Conservation (phyloP, 2,888 invertebrate species). For the Mesochorus sp. region DNA sequence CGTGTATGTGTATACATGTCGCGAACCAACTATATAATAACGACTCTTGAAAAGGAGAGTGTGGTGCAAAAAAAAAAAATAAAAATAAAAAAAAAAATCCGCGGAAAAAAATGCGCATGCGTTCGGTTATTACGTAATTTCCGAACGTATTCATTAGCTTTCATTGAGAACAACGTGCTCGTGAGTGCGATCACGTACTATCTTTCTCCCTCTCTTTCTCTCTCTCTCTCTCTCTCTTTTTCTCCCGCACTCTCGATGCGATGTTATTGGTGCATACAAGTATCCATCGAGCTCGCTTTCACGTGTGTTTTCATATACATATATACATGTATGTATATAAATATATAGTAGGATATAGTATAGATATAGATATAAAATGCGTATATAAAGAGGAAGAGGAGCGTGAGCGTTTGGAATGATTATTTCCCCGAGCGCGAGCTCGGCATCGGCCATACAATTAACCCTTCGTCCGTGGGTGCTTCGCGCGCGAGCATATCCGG, state of each 20-base stretch:
- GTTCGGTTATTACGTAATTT: conserved; percentile 56
- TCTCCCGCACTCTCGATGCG: not conserved
- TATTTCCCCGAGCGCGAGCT: conserved; percentile 37
- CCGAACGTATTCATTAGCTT: conserved; percentile 58
- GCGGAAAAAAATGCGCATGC: not conserved
- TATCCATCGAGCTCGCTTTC: no score
- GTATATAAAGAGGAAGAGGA: not conserved
- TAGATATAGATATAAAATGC: not conserved
- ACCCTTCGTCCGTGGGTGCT: conserved; percentile 48
- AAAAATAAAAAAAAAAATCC: not conserved
- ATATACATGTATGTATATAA: not conserved
- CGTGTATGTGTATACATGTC: conserved; percentile 8
- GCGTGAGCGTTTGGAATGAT: conserved; percentile 51
- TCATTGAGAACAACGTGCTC: conserved; percentile 52
- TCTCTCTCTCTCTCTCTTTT: not conserved
- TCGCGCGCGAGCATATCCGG: conserved; percentile 38
- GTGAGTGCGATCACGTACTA: conserved; percentile 44
- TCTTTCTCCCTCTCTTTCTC: not conserved
- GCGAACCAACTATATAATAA: not conserved
- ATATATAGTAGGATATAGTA: not conserved
- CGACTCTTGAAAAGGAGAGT: not conserved
- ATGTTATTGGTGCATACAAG: not conserved
- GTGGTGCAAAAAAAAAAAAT: not conserved
- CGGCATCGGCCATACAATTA: conserved; percentile 58
- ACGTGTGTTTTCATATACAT: not conserved